Base-by-base conservation (phyloP, 1,140 invertebrate species). In the Alviniconcha marisindica region DNA sequence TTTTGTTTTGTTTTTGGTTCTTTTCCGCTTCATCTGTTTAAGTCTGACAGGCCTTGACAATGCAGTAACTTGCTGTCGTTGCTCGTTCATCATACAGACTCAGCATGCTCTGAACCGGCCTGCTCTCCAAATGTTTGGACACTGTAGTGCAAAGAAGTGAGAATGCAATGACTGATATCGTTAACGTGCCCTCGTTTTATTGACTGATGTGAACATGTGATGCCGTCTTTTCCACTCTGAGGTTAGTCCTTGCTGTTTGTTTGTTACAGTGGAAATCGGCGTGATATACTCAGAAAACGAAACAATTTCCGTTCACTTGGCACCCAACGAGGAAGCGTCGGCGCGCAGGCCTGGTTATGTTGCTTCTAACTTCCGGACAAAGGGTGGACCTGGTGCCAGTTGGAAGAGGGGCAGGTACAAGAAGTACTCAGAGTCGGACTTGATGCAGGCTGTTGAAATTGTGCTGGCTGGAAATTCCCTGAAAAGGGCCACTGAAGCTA, bases 211-310 rank as follows among this genome's bases (percentile, higher is more conserved):
- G n/a, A n/a, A n/a, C n/a, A n/a, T n/a, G n/a, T n/a, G n/a, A n/a
- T n/a, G n/a, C n/a, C n/a, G n/a, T n/a, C n/a, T n/a, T n/a, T n/a
- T 18, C 44, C 44, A 48, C 38, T 71, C 36, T 71, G 36, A 71
- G 69, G 69, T 24, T 18, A 40, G 36, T 40, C 40, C 69, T 36
- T 71, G 4, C 14, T 40, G 28, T 31, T 71, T 40, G 10, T 71
- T 15, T 71, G 69, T 71, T 71, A 33, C 69, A 71, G 69, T 71
- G 69, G 69, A 71, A 71, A 71, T 71, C 36, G 69, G 69, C 36
- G 69, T 71, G 69, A 33, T 71, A 71, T 71, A 71, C 69, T 71
- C 69, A 71, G 69, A 71, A 71, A 71, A 40, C 36, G 69, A 71
- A 71, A 40, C 33, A 40, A 71, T 71, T 21, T 71, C 69, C 31